Base-by-base conservation (phyloP, 2,113 vertebrate species). In the Hylia prasina region DNA sequence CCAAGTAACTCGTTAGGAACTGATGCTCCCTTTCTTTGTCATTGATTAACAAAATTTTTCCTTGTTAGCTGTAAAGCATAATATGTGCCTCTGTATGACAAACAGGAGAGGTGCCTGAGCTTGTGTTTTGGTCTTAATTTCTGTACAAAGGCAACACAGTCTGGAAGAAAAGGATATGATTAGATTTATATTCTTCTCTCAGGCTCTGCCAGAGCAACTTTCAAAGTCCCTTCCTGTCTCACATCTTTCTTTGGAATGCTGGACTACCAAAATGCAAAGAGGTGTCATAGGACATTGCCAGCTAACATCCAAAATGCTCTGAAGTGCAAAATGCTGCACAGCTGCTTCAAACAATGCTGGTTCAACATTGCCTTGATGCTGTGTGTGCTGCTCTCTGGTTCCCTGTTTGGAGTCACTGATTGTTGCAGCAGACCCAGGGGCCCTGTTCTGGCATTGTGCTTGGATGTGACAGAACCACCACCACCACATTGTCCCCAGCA, bases 391-490 rank as follows among this genome's bases (percentile, higher is more conserved):
- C 35, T 45, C 8, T n/a, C 83, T 45, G 48, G 31, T 19, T 71
- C 84, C 69, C 78, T 73, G 42, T 30, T 87, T 1, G 5, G 79
- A 65, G 24, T 27, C 44, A 58, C 9, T 13, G 54, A 84, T 2
- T 22, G 54, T 0, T 80, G 50, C 20, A 66, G 73, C 48, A 92
- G 63, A 70, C 17, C 17, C 42, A 54, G 31, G 11, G 57, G 12
- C 53, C 48, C 44, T 35, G 53, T 33, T 54, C 45, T 56, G 86
- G 28, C 5, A 13, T 0, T 0, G 0, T 2, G 20, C 39, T 48
- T 0, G 1, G 63, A 65, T 1, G 11, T 69, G 44, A 66, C 23
- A 85, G 63, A 53, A 50, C 39, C 69, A 66, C 48, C 45, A 27
- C 14, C 1, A 3, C 50, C 2, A 1, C 37, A 6, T 78, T 58